phyloP scores from a whole-genome alignment of 2,888 invertebrate species.

The Drosophila gaucha region DNA sequence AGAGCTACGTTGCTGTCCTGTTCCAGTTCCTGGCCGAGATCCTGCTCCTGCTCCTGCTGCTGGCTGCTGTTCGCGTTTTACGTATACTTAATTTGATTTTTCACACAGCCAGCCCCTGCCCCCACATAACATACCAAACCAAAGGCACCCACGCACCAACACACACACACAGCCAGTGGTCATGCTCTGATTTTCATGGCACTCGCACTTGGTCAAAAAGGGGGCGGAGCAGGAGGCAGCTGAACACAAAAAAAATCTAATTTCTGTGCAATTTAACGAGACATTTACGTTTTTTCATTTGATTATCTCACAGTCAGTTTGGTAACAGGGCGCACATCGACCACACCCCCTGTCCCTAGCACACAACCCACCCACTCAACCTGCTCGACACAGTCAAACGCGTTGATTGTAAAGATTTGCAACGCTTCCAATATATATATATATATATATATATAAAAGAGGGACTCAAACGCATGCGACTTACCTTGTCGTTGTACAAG shows the following conservation, averaged over 20 bases:
- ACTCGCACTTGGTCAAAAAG: constrained; percentile 34
- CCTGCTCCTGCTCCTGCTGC: constrained; percentile 28
- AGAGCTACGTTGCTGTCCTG: constrained; percentile 19
- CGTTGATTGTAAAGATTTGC: constrained; percentile 71
- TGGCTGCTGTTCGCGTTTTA: constrained; percentile 69
- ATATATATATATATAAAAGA: constrained; percentile 1
- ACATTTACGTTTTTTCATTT: constrained; percentile 83
- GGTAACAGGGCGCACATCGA: constrained; percentile 49
- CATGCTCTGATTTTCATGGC: constrained; percentile 75
- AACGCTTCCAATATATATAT: constrained; percentile 42
- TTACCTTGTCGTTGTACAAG: constrained; percentile 62
- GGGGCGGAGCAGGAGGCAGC: constrained; percentile 1
- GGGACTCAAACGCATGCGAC: constrained; percentile 41
- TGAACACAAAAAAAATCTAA: constrained; percentile 74
- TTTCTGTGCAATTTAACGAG: constrained; percentile 83
- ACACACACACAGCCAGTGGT: constrained; percentile 59
- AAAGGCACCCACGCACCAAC: constrained; percentile 13
- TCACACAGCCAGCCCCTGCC: constrained; percentile 57
- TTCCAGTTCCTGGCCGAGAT: constrained; percentile 10
- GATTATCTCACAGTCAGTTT: constrained; percentile 82
- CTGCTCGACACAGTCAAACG: constrained; percentile 25
- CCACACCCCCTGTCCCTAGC: constrained; percentile 15
- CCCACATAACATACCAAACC: not conserved
- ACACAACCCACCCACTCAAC: not conserved
- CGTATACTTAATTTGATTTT: constrained; percentile 79